phyloP scores from a whole-genome alignment of 2,113 vertebrate species.

The Plectropomus leopardus region DNA sequence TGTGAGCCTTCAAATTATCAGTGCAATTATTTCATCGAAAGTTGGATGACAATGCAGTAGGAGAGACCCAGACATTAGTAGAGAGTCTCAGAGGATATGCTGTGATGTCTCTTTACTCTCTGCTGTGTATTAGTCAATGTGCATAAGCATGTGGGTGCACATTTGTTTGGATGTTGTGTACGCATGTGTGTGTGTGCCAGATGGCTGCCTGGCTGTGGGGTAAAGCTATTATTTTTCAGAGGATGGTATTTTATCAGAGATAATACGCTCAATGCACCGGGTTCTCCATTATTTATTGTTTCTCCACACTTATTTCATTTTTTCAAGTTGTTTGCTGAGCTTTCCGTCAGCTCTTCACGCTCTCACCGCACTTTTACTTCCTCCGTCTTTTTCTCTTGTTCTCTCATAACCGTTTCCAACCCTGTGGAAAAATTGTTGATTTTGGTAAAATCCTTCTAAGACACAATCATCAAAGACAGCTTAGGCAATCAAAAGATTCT shows the following conservation, averaged over 20 bases:
- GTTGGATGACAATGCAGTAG: slow-evolving; percentile 44
- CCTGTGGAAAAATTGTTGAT: slow-evolving; percentile 65
- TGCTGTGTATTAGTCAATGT: slow-evolving; percentile 55
- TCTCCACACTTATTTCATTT: slow-evolving; percentile 59
- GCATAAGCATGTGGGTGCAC: slow-evolving; percentile 29
- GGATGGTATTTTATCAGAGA: slow-evolving; percentile 70
- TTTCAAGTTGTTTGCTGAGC: slow-evolving; percentile 66
- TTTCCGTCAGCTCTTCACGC: slow-evolving; percentile 56
- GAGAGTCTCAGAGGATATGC: slow-evolving; percentile 47
- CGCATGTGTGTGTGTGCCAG: slow-evolving; percentile 25
- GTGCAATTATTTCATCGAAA: slow-evolving; percentile 59
- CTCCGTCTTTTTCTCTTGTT: slow-evolving; percentile 29
- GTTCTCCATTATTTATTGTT: slow-evolving; percentile 78
- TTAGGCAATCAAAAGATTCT: slow-evolving; percentile 62
- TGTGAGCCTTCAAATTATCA: slow-evolving; percentile 50
- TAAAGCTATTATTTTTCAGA: slow-evolving; percentile 75
- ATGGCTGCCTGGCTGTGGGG: slow-evolving; percentile 62
- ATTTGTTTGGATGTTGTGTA: slow-evolving; percentile 30
- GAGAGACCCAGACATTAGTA: slow-evolving; percentile 42
- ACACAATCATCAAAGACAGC: slow-evolving; percentile 62
- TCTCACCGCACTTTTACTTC: slow-evolving; percentile 32
- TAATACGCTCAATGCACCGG: slow-evolving; percentile 57
- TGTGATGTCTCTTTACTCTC: slow-evolving; percentile 57
- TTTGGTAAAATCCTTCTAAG: slow-evolving; percentile 65
- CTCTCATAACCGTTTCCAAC: slow-evolving; percentile 43